Evolutionary conservation across 2,888 invertebrate species (phyloP), one percentile per base, ranked within the genome.

Genomic region (Papilio elwesi): DNA sequence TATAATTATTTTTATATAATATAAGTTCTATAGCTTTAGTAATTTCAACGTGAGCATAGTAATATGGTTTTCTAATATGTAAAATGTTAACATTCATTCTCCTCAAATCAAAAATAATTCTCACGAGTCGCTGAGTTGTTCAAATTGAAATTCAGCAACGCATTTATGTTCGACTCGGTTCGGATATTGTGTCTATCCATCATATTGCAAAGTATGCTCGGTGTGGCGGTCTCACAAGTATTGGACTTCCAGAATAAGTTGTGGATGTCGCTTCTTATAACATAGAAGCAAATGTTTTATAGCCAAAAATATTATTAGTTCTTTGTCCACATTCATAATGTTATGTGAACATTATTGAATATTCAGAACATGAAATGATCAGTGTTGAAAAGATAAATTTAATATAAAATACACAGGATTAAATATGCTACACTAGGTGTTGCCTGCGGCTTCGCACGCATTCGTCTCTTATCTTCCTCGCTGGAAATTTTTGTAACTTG

Each of bases 181-280:
- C 64, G 68, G 64, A 73, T 73, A 73, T 73, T 73, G 68, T 65
- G 68, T 59, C 69, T 57, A 73, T 73, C 69, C 73, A 73, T 73
- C 73, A 73, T 69, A 64, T 57, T 48, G 65, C 26, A 68, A 51
- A 65, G 57, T 65, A 57, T 53, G 73, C 57, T 73, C 51, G 55
- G 51, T 65, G 64, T 59, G 26, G 64, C 65, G 51, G 26, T 66
- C 68, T 13, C 68, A 36, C 49, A 51, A 63, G 63, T 66, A 47
- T 68, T 15, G 53, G 38, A 65, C 16, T 71, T 16, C 15, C 13
- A 15, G 15, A 57, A 64, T 59, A 65, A 55, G 48, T 36, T n/a
- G 13, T 13, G 43, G 9, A 62, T 9, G 43, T 43, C 59, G 59
- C 48, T 1, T 26, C 52, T 16, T 53, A 36, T 36, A 36, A n/a